phyloP scores from a whole-genome alignment of 1,140 invertebrate genomes.

The Scaptodrosophila lebanonensis region DNA sequence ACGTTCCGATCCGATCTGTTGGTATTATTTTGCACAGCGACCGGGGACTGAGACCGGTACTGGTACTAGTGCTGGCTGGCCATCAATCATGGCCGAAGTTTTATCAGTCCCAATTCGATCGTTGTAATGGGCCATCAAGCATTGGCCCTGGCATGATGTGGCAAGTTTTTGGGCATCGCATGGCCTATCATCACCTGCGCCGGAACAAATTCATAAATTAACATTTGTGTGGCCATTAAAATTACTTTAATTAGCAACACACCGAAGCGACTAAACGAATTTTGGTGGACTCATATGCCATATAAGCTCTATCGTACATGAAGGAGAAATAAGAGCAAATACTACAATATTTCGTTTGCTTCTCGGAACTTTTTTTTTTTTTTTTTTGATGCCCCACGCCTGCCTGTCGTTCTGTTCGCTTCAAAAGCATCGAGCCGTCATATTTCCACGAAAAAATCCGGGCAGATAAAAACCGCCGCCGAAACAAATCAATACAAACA shows the following conservation, averaged over 20 bases:
- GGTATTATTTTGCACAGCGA: too few relatives aligned
- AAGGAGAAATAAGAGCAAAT: background rate
- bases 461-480: conserved; percentile 26
- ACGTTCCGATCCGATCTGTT: too few relatives aligned
- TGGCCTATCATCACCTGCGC: conserved; percentile 25
- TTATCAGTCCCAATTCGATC: too few relatives aligned
- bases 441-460: conserved; percentile 56
- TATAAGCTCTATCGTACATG: too few relatives aligned
- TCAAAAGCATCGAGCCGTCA: conserved; percentile 53
- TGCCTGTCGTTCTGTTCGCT: conserved; percentile 25
- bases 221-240: conserved; percentile 32
- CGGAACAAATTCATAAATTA: conserved; percentile 57
- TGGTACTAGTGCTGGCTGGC: too few relatives aligned
- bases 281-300: too few relatives aligned
- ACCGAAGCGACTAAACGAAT: background rate
- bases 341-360: too few relatives aligned
- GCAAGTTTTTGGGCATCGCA: conserved; percentile 40
- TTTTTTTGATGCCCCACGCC: conserved; percentile 3
- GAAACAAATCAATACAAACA: conserved; percentile 51
- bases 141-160: conserved; percentile 19
- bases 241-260: conserved; percentile 54
- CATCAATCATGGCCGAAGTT: too few relatives aligned
- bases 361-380: conserved; percentile 1
- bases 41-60: too few relatives aligned
- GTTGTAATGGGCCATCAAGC: conserved; percentile 52